Conservation (phyloP, 2,797 vertebrate species). For the Aldrovandia affinis region DNA sequence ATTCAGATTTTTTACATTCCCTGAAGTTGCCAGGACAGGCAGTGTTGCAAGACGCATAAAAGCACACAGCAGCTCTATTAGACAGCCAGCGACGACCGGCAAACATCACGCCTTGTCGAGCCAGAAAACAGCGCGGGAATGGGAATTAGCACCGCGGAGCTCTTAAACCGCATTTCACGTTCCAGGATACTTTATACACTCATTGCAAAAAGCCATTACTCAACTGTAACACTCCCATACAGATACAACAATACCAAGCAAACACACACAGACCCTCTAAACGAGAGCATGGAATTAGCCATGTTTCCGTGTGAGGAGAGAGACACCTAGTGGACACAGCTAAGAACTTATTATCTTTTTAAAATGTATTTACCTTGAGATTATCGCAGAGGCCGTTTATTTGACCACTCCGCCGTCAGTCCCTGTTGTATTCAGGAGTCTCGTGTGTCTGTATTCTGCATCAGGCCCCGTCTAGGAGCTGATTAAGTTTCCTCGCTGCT, state of each 20-base stretch:
- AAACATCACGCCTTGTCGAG: background rate
- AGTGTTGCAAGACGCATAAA: conserved; percentile 11
- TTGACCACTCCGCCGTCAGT: background rate
- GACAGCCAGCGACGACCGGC: conserved; percentile 6
- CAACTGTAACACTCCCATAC: background rate
- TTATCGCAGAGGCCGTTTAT: background rate
- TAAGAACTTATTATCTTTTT: no score
- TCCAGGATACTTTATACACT: background rate
- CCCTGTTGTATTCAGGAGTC: background rate
- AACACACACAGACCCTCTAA: background rate
- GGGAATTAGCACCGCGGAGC: background rate
- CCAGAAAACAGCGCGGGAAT: background rate
- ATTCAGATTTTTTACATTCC: background rate
- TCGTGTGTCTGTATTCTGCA: background rate
- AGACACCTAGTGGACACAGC: conserved; percentile 27
- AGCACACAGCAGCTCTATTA: conserved; percentile 10
- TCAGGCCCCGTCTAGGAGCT: background rate
- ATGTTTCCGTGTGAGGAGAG: conserved; percentile 22
- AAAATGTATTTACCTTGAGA: background rate
- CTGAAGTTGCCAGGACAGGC: background rate
- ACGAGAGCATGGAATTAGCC: background rate
- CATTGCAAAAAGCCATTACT: background rate
- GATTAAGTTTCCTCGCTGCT: background rate
- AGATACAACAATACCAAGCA: background rate
- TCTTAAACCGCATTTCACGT: background rate